Evolutionary conservation across 2,113 vertebrate species (phyloP), one percentile per base, ranked within the genome.

Genomic region (Pachycephala philippinensis): DNA sequence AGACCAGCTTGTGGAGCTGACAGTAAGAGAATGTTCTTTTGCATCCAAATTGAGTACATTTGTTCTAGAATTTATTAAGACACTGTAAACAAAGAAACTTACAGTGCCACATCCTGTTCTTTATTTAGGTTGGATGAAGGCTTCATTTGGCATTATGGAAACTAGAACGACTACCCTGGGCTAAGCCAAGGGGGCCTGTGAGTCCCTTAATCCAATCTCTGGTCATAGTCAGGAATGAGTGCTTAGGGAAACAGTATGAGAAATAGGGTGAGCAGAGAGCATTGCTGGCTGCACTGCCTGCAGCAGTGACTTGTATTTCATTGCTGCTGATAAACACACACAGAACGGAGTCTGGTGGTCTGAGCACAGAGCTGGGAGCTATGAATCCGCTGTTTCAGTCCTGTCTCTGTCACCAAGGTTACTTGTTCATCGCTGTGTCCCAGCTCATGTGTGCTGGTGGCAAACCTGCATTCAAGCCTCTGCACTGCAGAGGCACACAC

Each of bases 331-430:
- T 88, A 77, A 78, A 75, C 56, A 85, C 69, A 72, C 26, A 39
- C 5, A 47, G 87, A 93, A 44, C 7, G 5, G 63, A 77, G 85
- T 47, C 59, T 70, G 74, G 52, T 63, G 76, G 75, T 70, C 78
- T 92, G 85, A 83, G 70, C 87, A 54, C 66, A 60, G 87, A 83
- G 75, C 89, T 63, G 85, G 79, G 47, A 96, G 92, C 90, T 65
- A 2, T 30, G 90, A 92, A 92, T 93, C 52, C 0, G 10, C 10
- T 54, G 50, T 71, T 88, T 82, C 77, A 87, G 60, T 81, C 83
- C 20, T 90, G 79, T 84, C 86, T 88, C 92, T 96, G 92, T 96
- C 95, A 84, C 95, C 95, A 96, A 94, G 92, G 95, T 96, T 94
- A 96, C 95, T 81, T 75, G 64, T 60, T 13, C 63, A 56, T 52